phyloP scores from a whole-genome alignment of 2,888 invertebrate genomes.

The Eudasyphora cyanicolor region DNA sequence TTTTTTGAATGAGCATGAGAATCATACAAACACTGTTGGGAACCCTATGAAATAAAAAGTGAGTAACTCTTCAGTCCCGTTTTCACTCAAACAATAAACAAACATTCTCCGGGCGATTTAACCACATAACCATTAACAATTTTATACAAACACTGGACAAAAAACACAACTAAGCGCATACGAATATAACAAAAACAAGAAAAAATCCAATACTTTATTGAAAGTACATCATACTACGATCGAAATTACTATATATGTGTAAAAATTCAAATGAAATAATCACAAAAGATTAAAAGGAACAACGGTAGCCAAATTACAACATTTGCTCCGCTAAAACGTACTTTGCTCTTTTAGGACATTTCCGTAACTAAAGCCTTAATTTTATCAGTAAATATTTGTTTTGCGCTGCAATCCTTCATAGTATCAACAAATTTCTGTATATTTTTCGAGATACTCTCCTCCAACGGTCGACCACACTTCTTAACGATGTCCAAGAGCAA shows the following conservation, averaged over 20 bases:
- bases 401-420: slow-evolving; percentile 72
- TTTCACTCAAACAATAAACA: too few species aligned
- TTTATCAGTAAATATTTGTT: slow-evolving; percentile 71
- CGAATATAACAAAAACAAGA: slow-evolving; percentile 19
- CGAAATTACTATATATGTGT: neutral
- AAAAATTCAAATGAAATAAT: neutral
- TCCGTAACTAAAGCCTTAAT: slow-evolving; percentile 68
- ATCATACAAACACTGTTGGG: too few species aligned
- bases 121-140: too few species aligned
- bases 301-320: too few species aligned
- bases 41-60: too few species aligned
- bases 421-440: slow-evolving; percentile 67
- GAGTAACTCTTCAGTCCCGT: too few species aligned
- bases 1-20: too few species aligned
- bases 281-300: neutral
- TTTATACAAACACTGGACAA: too few species aligned
- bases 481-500: slow-evolving; percentile 70
- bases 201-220: slow-evolving; percentile 18
- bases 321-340: too few species aligned
- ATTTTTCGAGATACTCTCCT: slow-evolving; percentile 64
- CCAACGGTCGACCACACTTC: slow-evolving; percentile 66
- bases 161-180: too few species aligned
- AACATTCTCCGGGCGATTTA: too few species aligned
- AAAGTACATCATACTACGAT: slow-evolving; percentile 3
- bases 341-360: slow-evolving; percentile 35